phyloP scores from a whole-genome alignment of 2,113 vertebrate genomes.

The Plecotus auritus region DNA sequence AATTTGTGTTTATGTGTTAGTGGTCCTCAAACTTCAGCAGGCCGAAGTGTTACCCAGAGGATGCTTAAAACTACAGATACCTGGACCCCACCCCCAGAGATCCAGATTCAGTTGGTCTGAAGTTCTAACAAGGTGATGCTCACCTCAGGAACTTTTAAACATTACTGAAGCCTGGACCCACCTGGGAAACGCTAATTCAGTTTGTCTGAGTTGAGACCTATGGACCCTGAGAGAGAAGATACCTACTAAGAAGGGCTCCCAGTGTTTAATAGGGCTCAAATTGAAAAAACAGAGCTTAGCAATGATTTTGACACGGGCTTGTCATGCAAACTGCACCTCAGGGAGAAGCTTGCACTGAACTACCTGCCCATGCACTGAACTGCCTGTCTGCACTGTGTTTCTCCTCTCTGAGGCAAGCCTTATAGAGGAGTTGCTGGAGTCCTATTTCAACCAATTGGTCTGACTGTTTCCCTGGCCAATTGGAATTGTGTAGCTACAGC shows the following conservation, averaged over 20 bases:
- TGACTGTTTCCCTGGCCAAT: background rate
- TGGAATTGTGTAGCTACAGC: background rate
- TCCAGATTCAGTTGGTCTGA: background rate
- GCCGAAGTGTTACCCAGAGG: background rate
- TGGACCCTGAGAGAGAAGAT: background rate
- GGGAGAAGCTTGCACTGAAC: background rate
- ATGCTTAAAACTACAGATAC: background rate
- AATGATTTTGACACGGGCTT: background rate
- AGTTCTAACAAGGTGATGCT: background rate
- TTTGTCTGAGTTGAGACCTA: background rate
- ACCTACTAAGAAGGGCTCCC: background rate
- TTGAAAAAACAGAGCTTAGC: background rate
- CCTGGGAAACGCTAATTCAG: background rate
- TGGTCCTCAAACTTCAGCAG: background rate
- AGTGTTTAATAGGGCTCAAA: background rate
- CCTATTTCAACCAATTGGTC: background rate
- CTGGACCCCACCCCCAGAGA: background rate
- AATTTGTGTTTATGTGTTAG: background rate
- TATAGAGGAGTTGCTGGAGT: background rate
- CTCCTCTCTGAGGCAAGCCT: background rate
- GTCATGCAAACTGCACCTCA: background rate
- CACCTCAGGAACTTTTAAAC: background rate
- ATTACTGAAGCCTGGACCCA: background rate
- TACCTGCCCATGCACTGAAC: background rate
- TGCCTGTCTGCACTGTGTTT: background rate